phyloP scores from a whole-genome alignment of 2,113 vertebrate genomes.

The Dicerorhinus sumatrensis region DNA sequence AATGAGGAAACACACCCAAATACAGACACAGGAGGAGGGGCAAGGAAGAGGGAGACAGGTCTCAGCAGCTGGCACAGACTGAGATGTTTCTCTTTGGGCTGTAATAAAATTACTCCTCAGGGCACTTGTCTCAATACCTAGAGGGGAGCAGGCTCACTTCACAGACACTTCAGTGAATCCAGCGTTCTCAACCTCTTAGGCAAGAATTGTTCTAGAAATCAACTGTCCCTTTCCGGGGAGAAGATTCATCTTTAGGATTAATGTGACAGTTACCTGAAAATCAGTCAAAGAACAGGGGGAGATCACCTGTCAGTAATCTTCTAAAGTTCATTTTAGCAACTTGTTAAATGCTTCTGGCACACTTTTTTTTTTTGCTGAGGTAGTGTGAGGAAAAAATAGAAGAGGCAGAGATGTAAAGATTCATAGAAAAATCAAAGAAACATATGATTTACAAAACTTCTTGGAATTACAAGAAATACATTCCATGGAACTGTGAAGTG shows the following conservation, averaged over 20 bases:
- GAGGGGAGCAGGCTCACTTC: not conserved
- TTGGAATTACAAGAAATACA: not conserved
- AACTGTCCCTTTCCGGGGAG: not conserved
- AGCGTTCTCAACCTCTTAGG: not conserved
- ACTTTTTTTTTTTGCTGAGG: not conserved
- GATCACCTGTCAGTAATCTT: not conserved
- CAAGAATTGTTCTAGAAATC: not conserved
- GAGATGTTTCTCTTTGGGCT: not conserved
- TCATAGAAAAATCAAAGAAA: not conserved
- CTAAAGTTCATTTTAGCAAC: not conserved
- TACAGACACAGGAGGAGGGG: not conserved
- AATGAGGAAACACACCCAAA: not conserved
- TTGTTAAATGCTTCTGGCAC: not conserved
- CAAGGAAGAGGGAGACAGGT: not conserved
- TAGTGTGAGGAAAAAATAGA: not conserved
- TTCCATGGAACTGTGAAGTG: not conserved
- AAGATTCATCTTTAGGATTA: not conserved
- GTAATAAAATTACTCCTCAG: constrained; percentile 12
- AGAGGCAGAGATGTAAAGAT: not conserved
- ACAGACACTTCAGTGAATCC: not conserved
- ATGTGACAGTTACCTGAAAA: not conserved
- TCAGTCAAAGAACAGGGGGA: not conserved
- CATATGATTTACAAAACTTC: not conserved
- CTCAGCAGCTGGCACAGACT: rapidly evolving
- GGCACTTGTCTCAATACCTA: not conserved